Evolutionary conservation across 1,140 invertebrate species (phyloP).

Genomic region (Hesperophylax magnus): DNA sequence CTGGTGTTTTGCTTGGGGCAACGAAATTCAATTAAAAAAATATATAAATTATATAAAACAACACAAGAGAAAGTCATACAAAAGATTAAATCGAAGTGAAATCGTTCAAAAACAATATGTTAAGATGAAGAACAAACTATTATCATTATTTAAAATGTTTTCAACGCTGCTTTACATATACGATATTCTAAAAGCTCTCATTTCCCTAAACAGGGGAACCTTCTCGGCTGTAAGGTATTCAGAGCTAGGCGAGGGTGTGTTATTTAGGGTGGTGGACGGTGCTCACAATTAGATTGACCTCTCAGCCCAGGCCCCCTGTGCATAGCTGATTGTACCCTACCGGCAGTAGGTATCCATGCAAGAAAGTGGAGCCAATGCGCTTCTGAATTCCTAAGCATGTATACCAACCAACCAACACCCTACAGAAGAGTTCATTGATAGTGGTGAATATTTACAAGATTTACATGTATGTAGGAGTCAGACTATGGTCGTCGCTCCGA

Average conservation of each 20-base stretch:
- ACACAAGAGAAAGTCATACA: too few species aligned
- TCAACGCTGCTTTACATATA: too few species aligned
- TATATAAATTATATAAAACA: too few species aligned
- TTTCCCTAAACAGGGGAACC: neutral
- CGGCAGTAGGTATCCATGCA: slow-evolving; percentile 44
- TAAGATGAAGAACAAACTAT: too few species aligned
- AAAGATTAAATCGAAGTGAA: too few species aligned
- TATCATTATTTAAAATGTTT: too few species aligned
- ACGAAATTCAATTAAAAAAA: too few species aligned
- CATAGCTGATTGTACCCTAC: slow-evolving; percentile 52
- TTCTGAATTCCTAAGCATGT: slow-evolving; percentile 41
- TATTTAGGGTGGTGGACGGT: neutral
- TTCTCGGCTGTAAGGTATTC: slow-evolving; percentile 7
- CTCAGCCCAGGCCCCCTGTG: slow-evolving; percentile 42
- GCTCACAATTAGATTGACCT: slow-evolving; percentile 55
- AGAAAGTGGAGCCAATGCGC: slow-evolving; percentile 46
- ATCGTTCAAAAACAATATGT: too few species aligned
- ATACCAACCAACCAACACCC: neutral
- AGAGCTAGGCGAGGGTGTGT: neutral
- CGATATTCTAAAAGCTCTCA: too few species aligned
- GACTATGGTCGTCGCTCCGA: too few species aligned
- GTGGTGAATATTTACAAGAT: neutral
- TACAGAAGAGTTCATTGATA: neutral
- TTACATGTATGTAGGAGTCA: neutral
- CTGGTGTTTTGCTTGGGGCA: too few species aligned